Evolutionary conservation across 2,797 vertebrate species (phyloP).

Genomic region (Prionace glauca): DNA sequence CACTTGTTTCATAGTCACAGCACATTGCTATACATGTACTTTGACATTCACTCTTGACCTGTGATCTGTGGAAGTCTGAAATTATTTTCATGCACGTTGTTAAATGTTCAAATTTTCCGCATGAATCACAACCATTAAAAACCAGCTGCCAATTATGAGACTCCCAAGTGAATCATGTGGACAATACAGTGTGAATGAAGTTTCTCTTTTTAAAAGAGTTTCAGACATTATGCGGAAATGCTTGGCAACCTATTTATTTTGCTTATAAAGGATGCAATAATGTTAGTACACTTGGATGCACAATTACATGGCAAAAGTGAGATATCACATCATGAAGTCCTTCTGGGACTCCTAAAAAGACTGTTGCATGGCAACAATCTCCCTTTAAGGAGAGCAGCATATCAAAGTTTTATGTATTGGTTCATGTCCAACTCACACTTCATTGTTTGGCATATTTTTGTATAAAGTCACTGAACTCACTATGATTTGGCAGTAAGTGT

Average conservation of each 20-base stretch:
- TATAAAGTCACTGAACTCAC: background rate
- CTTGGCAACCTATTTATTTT: background rate
- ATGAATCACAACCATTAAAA: background rate
- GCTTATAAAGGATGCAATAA: background rate
- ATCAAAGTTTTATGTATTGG: background rate
- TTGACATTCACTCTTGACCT: background rate
- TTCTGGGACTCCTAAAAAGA: background rate
- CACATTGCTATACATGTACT: background rate
- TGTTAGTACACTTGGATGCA: background rate
- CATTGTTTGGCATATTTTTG: background rate
- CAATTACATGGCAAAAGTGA: background rate
- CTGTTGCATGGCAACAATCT: background rate
- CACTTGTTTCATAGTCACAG: background rate
- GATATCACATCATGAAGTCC: background rate
- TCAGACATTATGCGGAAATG: background rate
- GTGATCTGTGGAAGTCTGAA: background rate
- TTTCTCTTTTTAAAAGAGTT: background rate
- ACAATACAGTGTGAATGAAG: background rate
- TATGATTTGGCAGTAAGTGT: slow-evolving; percentile 10
- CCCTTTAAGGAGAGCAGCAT: background rate
- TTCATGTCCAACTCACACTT: slow-evolving; percentile 4
- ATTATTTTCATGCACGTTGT: background rate
- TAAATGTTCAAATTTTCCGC: background rate
- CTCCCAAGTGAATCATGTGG: background rate
- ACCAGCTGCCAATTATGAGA: background rate